Evolutionary conservation across 1,140 invertebrate species (phyloP).

Genomic region (Danaus plexippus): DNA sequence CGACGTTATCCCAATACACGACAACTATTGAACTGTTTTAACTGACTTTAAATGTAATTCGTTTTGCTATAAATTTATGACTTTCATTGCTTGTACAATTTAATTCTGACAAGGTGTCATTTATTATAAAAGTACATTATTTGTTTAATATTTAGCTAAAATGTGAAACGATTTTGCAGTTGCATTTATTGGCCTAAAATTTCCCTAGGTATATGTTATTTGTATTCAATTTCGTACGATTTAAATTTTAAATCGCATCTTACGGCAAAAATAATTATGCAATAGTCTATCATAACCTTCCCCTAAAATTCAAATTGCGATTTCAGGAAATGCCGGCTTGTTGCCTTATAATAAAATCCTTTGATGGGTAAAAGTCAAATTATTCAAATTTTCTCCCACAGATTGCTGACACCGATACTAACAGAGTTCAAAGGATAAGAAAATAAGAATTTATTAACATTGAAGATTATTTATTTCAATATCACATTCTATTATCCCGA

Average conservation of each 20-base stretch:
- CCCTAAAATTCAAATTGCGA: conserved; percentile 36
- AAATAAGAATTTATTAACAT: conserved; percentile 41
- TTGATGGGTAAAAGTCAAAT: conserved; percentile 46
- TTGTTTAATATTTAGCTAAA: too few species aligned
- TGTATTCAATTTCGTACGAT: conserved; percentile 8
- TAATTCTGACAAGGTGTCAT: too few species aligned
- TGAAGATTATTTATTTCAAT: conserved; percentile 40
- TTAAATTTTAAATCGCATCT: conserved; percentile 8
- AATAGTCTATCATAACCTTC: conserved; percentile 26
- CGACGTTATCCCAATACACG: conserved; percentile 42
- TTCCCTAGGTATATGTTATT: conserved; percentile 1
- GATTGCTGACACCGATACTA: conserved; percentile 39
- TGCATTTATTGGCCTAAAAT: too few species aligned
- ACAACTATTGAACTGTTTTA: conserved; percentile 20
- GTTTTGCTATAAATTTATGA: too few species aligned
- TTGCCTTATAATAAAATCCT: conserved; percentile 41
- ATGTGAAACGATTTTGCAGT: too few species aligned
- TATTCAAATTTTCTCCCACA: conserved; percentile 39
- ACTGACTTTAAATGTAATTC: conserved; percentile 9
- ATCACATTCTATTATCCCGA: conserved; percentile 27
- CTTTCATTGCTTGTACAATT: too few species aligned
- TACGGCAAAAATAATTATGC: conserved; percentile 19
- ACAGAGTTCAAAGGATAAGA: conserved; percentile 36
- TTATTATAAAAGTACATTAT: too few species aligned
- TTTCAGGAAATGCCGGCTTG: conserved; percentile 30